These are phyloP conservation scores for Machaerirhynchus nigripectus DNA, from an alignment of 2,113 vertebrate genomes.

Conservation along the genomic window DNA sequence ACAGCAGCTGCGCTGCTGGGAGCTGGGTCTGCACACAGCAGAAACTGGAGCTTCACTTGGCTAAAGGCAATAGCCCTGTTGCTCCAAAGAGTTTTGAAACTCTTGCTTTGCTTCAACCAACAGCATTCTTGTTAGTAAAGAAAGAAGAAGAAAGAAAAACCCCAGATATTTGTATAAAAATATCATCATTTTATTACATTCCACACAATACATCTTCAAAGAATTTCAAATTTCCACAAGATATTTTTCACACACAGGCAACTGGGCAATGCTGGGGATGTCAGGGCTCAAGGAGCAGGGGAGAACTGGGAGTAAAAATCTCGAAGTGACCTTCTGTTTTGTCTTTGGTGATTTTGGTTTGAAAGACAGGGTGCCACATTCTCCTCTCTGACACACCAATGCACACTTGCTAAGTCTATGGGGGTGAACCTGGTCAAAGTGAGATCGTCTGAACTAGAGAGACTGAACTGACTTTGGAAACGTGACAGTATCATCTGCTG, in stretches of 20 bases:
- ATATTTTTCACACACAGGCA: slow-evolving; percentile 84
- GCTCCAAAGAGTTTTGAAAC: slow-evolving; percentile 37
- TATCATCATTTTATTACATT: slow-evolving; percentile 98
- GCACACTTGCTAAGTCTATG: not conserved
- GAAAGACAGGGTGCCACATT: slow-evolving; percentile 56
- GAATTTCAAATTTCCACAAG: slow-evolving; percentile 87
- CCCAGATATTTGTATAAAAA: slow-evolving; percentile 91
- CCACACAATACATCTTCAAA: slow-evolving; percentile 90
- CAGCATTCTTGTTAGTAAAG: slow-evolving; percentile 49
- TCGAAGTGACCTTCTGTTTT: slow-evolving; percentile 59
- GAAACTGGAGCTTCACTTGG: not conserved
- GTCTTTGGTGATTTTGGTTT: slow-evolving; percentile 75
- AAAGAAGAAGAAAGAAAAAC: slow-evolving; percentile 65
- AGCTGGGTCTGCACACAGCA: not conserved
- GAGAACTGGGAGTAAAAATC: slow-evolving; percentile 70
- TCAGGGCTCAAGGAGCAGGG: slow-evolving; percentile 59
- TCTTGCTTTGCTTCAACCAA: slow-evolving; percentile 17
- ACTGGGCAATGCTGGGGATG: slow-evolving; percentile 74
- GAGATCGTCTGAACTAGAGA: not conserved
- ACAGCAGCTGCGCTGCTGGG: not conserved
- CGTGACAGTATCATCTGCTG: not conserved
- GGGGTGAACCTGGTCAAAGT: not conserved
- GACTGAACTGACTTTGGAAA: slow-evolving; percentile 15
- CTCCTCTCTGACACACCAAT: slow-evolving; percentile 9
- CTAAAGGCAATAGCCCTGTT: not conserved